Conservation (phyloP, 2,888 invertebrate genomes). For the Hypselothyrea guttata region DNA sequence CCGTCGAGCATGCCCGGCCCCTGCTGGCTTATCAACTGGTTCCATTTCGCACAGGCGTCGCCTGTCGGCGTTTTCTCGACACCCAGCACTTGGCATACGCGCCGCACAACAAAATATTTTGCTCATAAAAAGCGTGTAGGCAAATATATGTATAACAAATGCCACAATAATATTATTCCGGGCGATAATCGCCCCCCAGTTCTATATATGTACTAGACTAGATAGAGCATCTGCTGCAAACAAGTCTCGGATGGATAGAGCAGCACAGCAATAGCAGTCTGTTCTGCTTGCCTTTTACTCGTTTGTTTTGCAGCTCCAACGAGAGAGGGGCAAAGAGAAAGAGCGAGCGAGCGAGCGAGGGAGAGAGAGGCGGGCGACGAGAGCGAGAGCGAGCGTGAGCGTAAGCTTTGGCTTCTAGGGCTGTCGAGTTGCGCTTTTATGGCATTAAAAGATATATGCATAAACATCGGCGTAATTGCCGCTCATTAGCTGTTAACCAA, state of each 20-base stretch:
- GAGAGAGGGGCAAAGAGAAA: conserved; percentile 7
- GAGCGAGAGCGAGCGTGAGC: background rate
- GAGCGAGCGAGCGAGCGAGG: background rate
- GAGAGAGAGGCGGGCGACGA: conserved; percentile 1
- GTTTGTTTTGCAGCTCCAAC: too few species aligned
- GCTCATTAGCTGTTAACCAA: too few species aligned
- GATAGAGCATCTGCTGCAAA: too few species aligned
- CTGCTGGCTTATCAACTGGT: conserved; percentile 31
- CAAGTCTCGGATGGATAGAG: too few species aligned
- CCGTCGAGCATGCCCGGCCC: background rate
- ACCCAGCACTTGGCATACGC: conserved; percentile 78
- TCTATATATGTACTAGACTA: too few species aligned
- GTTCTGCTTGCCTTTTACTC: too few species aligned
- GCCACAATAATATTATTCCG: too few species aligned
- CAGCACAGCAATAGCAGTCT: too few species aligned
- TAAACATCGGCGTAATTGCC: background rate
- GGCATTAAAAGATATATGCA: background rate
- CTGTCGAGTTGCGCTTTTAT: too few species aligned
- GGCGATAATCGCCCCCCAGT: too few species aligned
- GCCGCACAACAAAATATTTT: conserved; percentile 76
- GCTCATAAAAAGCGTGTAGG: conserved; percentile 74
- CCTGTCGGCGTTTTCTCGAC: conserved; percentile 66
- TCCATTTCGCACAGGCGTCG: conserved; percentile 28
- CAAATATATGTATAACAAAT: conserved; percentile 37
- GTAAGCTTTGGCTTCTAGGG: too few species aligned